Percentiles rank a stretch among this genome's conserved stretches.
Conservation (phyloP, 1,140 invertebrate genomes). For the Orius insidiosus region DNA sequence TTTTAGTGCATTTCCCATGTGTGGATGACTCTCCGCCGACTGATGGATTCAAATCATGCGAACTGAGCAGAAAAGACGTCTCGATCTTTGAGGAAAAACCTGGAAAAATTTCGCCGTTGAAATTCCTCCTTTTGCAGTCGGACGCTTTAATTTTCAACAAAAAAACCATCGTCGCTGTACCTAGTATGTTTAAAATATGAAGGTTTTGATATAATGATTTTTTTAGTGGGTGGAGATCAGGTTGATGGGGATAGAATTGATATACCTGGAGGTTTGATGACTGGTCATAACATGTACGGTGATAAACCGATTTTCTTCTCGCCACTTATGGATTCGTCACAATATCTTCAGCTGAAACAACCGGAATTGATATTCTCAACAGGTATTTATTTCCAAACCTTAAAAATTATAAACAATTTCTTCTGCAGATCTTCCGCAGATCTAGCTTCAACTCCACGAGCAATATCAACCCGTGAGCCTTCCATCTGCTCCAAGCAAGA, state of each 20-base stretch:
- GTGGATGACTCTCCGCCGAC: constrained; percentile 2
- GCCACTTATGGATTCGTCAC: constrained; percentile 13
- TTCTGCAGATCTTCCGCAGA: constrained; percentile 3
- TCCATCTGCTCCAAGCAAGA: constrained; percentile 2
- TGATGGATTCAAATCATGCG: neutral
- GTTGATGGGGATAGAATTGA: constrained; percentile 5
- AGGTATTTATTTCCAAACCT: neutral
- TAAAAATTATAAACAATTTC: neutral
- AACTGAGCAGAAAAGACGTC: constrained; percentile 6
- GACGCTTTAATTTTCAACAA: constrained; percentile 12
- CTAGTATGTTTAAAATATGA: constrained; percentile 2
- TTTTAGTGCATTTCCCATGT: constrained; percentile 7
- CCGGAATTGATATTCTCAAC: constrained; percentile 9
- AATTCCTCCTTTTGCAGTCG: constrained; percentile 6
- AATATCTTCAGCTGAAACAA: constrained; percentile 6
- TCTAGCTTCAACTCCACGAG: neutral
- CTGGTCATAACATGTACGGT: constrained; percentile 6
- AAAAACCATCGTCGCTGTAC: constrained; percentile 8
- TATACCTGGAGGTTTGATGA: constrained; percentile 10
- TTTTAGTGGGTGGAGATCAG: constrained; percentile 8
- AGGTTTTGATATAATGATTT: neutral
- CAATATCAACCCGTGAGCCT: neutral
- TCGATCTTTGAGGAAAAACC: constrained; percentile 5
- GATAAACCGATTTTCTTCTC: constrained; percentile 9
- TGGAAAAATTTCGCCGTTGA: constrained; percentile 8